Percentiles rank a stretch among this genome's conserved stretches.
Conservation (phyloP, 2,888 invertebrate species). For the Polymixis lichenea region DNA sequence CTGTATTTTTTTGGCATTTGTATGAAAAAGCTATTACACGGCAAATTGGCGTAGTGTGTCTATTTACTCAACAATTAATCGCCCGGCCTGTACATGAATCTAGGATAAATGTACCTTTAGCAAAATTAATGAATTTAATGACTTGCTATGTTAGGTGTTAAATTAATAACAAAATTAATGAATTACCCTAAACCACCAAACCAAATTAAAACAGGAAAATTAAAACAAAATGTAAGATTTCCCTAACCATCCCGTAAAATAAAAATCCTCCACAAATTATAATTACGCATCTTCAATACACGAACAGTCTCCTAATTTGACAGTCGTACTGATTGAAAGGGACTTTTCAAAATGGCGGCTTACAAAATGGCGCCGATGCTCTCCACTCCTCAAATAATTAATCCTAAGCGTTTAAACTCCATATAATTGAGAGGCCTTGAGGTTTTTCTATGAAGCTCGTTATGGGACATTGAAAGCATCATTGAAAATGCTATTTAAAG, state of each 20-base stretch:
- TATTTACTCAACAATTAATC: too few relatives aligned
- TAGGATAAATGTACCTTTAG: not conserved
- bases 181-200: not conserved
- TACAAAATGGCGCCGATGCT: conserved; percentile 13
- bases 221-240: not conserved
- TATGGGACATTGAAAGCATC: conserved; percentile 8
- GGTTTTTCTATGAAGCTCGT: conserved; percentile 40
- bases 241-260: too few relatives aligned
- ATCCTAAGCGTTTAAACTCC: conserved; percentile 38
- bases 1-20: not conserved
- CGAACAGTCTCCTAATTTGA: not conserved
- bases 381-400: conserved; percentile 32
- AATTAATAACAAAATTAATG: not conserved
- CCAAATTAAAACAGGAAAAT: not conserved
- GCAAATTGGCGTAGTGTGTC: not conserved
- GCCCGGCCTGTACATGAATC: not conserved
- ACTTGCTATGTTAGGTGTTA: not conserved
- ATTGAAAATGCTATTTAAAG: conserved; percentile 27
- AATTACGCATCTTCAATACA: conserved; percentile 4
- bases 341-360: not conserved
- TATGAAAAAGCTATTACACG: not conserved
- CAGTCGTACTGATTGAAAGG: conserved; percentile 18
- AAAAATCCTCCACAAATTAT: not conserved
- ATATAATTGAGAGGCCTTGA: conserved; percentile 33
- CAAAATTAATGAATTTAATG: not conserved